Conservation (phyloP, 35 echinoderm and acorn worm species). For the Lytechinus variegatus region DNA sequence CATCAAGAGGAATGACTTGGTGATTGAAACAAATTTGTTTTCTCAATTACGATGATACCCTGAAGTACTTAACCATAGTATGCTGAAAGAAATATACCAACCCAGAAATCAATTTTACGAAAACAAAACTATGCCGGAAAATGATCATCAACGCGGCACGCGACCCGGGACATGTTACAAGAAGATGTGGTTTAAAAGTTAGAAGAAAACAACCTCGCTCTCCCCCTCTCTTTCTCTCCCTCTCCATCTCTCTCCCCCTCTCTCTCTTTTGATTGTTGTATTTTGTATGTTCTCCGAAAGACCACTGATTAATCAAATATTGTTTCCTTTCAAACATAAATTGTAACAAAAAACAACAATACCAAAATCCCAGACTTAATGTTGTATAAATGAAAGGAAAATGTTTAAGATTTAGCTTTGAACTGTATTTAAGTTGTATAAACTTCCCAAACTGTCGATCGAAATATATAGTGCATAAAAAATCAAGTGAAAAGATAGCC, state of each 20-base stretch:
- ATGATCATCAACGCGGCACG: constrained; percentile 15
- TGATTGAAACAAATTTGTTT: not conserved
- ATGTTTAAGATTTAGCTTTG: too few relatives aligned
- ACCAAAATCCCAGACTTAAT: too few relatives aligned
- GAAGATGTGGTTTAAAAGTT: not conserved
- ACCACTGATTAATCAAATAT: too few relatives aligned
- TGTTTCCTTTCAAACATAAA: too few relatives aligned
- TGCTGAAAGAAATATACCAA: not conserved
- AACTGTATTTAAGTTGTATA: too few relatives aligned
- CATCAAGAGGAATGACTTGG: not conserved
- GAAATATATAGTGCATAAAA: too few relatives aligned
- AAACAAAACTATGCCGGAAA: constrained; percentile 37
- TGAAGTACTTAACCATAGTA: not conserved
- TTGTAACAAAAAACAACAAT: too few relatives aligned
- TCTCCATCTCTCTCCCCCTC: not conserved
- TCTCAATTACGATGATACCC: not conserved
- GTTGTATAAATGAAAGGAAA: too few relatives aligned
- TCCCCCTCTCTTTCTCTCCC: not conserved
- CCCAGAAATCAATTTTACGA: not conserved
- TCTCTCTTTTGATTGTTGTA: too few relatives aligned
- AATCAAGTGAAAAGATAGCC: too few relatives aligned
- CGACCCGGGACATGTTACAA: not conserved
- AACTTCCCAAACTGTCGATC: too few relatives aligned
- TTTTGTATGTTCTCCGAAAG: too few relatives aligned
- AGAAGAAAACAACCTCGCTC: not conserved